Conservation (phyloP, 2,797 vertebrate genomes). For the Sebastes oblongus region DNA sequence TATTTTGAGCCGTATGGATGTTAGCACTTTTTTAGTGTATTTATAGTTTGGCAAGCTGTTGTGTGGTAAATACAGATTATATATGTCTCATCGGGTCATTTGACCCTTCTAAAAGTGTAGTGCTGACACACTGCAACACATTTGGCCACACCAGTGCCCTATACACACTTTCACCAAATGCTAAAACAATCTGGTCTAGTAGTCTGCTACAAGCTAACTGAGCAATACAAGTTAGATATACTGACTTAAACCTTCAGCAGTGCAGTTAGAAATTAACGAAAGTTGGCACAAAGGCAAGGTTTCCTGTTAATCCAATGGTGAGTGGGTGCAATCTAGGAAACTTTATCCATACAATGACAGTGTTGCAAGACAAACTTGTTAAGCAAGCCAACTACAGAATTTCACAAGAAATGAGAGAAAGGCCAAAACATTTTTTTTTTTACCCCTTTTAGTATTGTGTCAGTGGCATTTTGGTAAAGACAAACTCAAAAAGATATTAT, state of each 20-base stretch:
- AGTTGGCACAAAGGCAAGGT: conserved; percentile 50
- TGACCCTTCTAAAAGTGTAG: conserved; percentile 74
- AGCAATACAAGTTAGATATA: conserved; percentile 21
- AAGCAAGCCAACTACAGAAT: conserved; percentile 65
- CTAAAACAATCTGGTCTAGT: conserved; percentile 24
- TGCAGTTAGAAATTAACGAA: conserved; percentile 28
- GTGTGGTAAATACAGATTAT: conserved; percentile 69
- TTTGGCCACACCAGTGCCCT: conserved; percentile 42
- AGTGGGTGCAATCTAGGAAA: conserved; percentile 63
- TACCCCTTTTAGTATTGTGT: conserved; percentile 18
- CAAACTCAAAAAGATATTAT: conserved; percentile 14
- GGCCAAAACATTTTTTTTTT: conserved; percentile 37
- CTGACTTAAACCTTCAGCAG: conserved; percentile 23
- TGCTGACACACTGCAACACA: conserved; percentile 73
- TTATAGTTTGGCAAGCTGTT: conserved; percentile 68
- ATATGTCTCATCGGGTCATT: conserved; percentile 68
- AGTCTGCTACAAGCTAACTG: conserved; percentile 24
- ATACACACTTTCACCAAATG: conserved; percentile 43
- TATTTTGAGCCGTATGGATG: conserved; percentile 45
- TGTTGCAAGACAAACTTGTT: conserved; percentile 68
- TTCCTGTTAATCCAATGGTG: conserved; percentile 58
- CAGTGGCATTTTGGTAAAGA: conserved; percentile 30
- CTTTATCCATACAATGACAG: conserved; percentile 67
- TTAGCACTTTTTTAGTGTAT: conserved; percentile 52
- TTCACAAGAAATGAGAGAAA: conserved; percentile 68